A percentile compares a stretch with the other conserved stretches of the same genome.
These are phyloP conservation scores for Anarsia innoxiella DNA, from an alignment of 2,888 invertebrate genomes.

Conservation along the genomic window DNA sequence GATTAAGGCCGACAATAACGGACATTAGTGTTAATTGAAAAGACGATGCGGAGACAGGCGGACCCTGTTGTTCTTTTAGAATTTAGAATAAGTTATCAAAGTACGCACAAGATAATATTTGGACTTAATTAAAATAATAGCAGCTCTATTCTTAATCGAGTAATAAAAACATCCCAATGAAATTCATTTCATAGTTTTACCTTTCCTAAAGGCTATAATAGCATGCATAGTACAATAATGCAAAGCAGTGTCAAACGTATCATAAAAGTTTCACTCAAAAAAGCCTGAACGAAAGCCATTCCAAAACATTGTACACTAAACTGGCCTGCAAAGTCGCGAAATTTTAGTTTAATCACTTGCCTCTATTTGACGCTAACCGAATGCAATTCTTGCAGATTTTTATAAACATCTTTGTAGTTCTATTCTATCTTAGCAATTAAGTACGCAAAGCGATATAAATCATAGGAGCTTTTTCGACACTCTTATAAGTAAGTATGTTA, in stretches of 20 bases:
- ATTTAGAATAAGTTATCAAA: too few relatives aligned
- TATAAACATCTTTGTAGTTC: too few relatives aligned
- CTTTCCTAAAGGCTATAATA: constrained; percentile 61
- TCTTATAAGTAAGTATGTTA: constrained; percentile 50
- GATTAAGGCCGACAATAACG: too few relatives aligned
- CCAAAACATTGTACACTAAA: constrained; percentile 52
- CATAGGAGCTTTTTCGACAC: constrained; percentile 58
- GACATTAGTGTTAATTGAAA: too few relatives aligned
- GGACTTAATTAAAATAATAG: not conserved
- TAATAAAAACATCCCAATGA: not conserved
- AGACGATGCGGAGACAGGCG: constrained; percentile 30
- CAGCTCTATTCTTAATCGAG: constrained; percentile 3
- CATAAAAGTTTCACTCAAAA: constrained; percentile 42
- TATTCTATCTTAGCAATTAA: constrained; percentile 55
- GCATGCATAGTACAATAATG: constrained; percentile 72
- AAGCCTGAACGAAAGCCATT: constrained; percentile 71
- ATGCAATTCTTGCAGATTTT: constrained; percentile 45
- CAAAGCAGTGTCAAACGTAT: constrained; percentile 68
- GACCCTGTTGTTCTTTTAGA: constrained; percentile 18
- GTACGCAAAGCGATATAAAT: constrained; percentile 62
- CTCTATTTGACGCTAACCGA: constrained; percentile 57
- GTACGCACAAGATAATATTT: too few relatives aligned
- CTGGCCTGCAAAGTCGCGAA: constrained; percentile 46
- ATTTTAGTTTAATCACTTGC: constrained; percentile 54
- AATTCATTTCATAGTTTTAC: constrained; percentile 37